These are phyloP conservation scores for Neria commutata DNA, from an alignment of 2,888 invertebrate genomes.

Conservation along the genomic window DNA sequence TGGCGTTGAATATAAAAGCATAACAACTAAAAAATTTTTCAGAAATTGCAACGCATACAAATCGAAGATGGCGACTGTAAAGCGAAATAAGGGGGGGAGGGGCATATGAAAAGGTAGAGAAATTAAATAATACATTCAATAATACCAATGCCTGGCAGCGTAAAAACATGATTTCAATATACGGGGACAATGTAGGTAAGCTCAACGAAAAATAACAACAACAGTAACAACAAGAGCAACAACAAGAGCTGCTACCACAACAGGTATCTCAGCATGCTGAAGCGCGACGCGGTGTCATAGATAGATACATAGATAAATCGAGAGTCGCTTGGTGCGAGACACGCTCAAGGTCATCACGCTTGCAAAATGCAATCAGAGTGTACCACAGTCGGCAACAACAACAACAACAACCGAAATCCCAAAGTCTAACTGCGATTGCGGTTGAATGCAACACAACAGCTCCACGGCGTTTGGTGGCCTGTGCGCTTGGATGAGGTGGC, in stretches of 20 bases:
- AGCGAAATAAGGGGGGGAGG: no score
- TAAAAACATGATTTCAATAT: no score
- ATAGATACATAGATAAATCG: neutral
- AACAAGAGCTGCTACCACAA: neutral
- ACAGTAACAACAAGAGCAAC: neutral
- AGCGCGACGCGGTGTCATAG: neutral
- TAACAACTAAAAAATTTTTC: no score
- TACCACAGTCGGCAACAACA: neutral
- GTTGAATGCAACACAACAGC: neutral
- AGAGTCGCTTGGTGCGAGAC: slow-evolving; percentile 1
- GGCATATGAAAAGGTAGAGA: no score
- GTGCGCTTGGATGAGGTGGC: neutral
- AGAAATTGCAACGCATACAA: no score
- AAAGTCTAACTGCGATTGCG: neutral
- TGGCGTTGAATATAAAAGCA: neutral
- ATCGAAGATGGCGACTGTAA: no score
- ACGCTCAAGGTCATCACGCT: slow-evolving; percentile 51
- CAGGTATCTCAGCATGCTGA: neutral
- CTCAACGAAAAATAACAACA: neutral
- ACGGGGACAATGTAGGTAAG: slow-evolving; percentile 1
- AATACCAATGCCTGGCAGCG: neutral
- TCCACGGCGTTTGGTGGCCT: no score
- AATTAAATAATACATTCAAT: slow-evolving; percentile 3
- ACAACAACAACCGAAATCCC: neutral
- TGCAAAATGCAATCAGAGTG: slow-evolving; percentile 27